A percentile compares a stretch with the other conserved stretches of the same genome.
Evolutionary conservation across 2,113 vertebrate genomes (phyloP).

Genomic region (Lamprologus tigripictilis): DNA sequence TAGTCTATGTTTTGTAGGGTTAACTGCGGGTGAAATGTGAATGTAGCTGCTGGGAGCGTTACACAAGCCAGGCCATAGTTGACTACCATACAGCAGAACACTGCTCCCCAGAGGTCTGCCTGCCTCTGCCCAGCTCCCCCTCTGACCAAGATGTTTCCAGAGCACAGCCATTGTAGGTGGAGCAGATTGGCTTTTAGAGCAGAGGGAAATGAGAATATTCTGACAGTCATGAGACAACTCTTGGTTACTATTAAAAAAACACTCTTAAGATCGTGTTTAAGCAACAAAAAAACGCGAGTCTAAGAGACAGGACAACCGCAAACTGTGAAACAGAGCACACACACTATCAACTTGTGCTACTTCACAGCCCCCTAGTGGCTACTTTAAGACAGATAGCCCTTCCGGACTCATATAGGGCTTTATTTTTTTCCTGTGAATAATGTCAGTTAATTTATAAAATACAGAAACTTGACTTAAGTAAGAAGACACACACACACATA

Average conservation of each 20-base stretch:
- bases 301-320: not conserved
- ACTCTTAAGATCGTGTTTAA: not conserved
- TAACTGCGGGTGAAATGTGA: constrained; percentile 60
- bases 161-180: constrained; percentile 20
- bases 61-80: constrained; percentile 63
- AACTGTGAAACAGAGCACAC: not conserved
- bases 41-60: constrained; percentile 52
- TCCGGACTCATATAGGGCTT: not conserved
- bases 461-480: not conserved
- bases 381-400: not conserved
- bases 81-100: constrained; percentile 64
- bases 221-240: not conserved
- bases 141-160: constrained; percentile 37
- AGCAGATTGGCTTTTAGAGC: not conserved
- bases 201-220: not conserved
- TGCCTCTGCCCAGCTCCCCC: constrained; percentile 27
- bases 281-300: not conserved
- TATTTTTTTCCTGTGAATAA: not conserved
- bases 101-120: constrained; percentile 55
- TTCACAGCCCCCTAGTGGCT: constrained; percentile 62
- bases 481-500: not conserved
- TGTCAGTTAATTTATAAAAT: not conserved
- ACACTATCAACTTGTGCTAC: not conserved
- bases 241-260: not conserved
- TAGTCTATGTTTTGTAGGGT: constrained; percentile 43